A percentile compares a stretch with the other conserved stretches of the same genome.
Conservation (phyloP, 2,797 vertebrate species). For the Aphelocoma californica region DNA sequence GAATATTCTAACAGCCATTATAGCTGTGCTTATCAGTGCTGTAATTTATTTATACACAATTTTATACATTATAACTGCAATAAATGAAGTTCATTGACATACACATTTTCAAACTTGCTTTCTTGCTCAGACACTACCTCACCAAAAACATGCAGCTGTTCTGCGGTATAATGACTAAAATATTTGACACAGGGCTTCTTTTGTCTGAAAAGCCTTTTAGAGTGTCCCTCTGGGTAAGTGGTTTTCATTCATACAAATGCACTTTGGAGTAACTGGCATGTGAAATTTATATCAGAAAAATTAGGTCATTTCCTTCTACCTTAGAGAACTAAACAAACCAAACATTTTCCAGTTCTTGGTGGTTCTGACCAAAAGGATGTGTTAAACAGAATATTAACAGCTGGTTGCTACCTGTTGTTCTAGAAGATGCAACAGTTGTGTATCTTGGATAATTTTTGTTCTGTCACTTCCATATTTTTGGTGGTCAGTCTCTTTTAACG, state of each 20-base stretch:
- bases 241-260: slow-evolving; percentile 63
- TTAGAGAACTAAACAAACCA: slow-evolving; percentile 14
- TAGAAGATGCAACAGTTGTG: background rate
- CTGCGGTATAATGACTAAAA: slow-evolving; percentile 69
- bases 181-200: slow-evolving; percentile 68
- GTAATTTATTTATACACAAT: background rate
- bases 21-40: background rate
- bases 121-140: slow-evolving; percentile 64
- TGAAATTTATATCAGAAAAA: slow-evolving; percentile 62
- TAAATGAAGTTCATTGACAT: background rate
- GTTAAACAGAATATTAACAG: background rate
- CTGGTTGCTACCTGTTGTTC: background rate
- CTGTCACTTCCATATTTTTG: background rate
- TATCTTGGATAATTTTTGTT: background rate
- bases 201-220: slow-evolving; percentile 55
- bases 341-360: background rate
- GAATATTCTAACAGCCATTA: background rate
- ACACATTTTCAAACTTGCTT: slow-evolving; percentile 19
- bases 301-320: slow-evolving; percentile 52
- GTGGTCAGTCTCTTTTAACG: background rate
- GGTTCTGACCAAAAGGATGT: background rate
- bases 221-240: slow-evolving; percentile 58
- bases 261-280: slow-evolving; percentile 49
- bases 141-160: slow-evolving; percentile 55
- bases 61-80: background rate